A percentile compares a stretch with the other conserved stretches of the same genome.
Conservation (phyloP, 2,888 invertebrate species). For the Eupsilia transversa region DNA sequence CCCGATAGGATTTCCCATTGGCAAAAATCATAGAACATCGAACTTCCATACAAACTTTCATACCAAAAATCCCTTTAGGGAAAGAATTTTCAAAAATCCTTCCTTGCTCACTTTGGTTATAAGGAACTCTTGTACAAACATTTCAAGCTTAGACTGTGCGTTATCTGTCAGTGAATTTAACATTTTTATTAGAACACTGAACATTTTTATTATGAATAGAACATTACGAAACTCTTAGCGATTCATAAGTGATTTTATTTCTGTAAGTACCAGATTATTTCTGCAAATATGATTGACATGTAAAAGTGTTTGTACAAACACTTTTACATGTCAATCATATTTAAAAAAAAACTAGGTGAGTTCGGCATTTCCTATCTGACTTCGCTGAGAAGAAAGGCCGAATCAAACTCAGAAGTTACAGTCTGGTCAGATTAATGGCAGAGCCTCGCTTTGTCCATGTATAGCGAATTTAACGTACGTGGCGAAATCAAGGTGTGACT, state of each 20-base stretch:
- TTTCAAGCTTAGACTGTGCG: not conserved
- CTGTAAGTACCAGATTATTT: too few relatives aligned
- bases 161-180: not conserved
- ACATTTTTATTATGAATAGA: too few relatives aligned
- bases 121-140: not conserved
- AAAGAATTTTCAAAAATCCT: not conserved
- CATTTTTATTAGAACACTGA: too few relatives aligned
- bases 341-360: too few relatives aligned
- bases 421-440: not conserved
- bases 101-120: not conserved
- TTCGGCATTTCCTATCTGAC: too few relatives aligned
- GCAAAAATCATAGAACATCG: not conserved
- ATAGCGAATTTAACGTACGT: not conserved
- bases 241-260: too few relatives aligned
- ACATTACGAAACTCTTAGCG: not conserved
- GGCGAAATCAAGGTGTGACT: not conserved
- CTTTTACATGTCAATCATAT: too few relatives aligned
- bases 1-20: not conserved
- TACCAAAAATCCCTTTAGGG: not conserved
- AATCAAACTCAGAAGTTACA: too few relatives aligned
- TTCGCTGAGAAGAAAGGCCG: too few relatives aligned
- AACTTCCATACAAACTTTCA: not conserved
- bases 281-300: too few relatives aligned
- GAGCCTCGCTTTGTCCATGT: not conserved
- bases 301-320: too few relatives aligned